phyloP scores from a whole-genome alignment of 2,113 vertebrate species.

The Tiliqua scincoides region DNA sequence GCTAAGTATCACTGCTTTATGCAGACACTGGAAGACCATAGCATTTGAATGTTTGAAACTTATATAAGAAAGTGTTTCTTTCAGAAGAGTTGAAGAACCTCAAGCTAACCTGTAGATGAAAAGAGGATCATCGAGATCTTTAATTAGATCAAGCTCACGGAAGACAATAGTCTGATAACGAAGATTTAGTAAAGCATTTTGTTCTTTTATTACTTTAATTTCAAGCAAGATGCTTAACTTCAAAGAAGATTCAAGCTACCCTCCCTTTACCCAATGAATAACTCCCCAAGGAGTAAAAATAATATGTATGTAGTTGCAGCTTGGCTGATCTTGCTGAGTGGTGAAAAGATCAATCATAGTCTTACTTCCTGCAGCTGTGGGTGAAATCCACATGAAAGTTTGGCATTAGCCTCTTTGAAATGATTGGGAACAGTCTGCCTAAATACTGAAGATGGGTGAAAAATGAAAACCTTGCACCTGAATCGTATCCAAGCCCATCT shows the following conservation, averaged over 20 bases:
- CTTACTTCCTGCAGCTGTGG: slow-evolving; percentile 46
- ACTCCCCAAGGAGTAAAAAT: slow-evolving; percentile 66
- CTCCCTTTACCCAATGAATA: slow-evolving; percentile 79
- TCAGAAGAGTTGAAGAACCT: slow-evolving; percentile 72
- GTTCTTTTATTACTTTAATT: slow-evolving; percentile 81
- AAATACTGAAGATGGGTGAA: neutral
- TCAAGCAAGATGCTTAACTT: slow-evolving; percentile 81
- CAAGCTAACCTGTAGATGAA: slow-evolving; percentile 78
- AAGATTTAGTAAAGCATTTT: slow-evolving; percentile 84
- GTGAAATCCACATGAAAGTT: neutral
- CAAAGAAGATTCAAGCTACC: slow-evolving; percentile 76
- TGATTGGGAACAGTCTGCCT: neutral
- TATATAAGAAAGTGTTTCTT: slow-evolving; percentile 64
- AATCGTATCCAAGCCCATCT: neutral
- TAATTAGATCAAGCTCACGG: slow-evolving; percentile 80
- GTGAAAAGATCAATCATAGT: slow-evolving; percentile 73
- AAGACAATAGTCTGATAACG: slow-evolving; percentile 79
- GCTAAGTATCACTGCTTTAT: slow-evolving; percentile 56
- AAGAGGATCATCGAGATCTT: slow-evolving; percentile 74
- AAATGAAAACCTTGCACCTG: no score
- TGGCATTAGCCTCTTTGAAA: neutral
- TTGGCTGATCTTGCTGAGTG: slow-evolving; percentile 59
- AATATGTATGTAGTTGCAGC: slow-evolving; percentile 67
- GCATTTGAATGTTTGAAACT: slow-evolving; percentile 66
- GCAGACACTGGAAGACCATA: slow-evolving; percentile 66